phyloP scores from a whole-genome alignment of 2,888 invertebrate genomes.

The Diloba caeruleocephala region DNA sequence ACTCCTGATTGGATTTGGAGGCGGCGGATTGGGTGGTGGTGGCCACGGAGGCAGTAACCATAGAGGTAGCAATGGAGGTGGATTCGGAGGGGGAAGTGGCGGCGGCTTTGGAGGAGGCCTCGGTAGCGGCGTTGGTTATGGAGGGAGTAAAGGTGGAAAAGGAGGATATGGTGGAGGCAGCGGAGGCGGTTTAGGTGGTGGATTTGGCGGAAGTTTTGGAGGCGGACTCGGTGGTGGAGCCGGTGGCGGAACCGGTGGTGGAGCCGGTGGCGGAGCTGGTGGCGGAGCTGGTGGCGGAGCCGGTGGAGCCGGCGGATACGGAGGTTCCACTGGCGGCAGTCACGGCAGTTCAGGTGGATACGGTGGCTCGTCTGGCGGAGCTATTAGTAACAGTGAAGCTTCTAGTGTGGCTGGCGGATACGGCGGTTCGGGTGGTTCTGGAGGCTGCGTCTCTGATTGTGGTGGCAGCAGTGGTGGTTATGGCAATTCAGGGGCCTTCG shows the following conservation, averaged over 20 bases:
- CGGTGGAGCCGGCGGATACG: conserved; percentile 18
- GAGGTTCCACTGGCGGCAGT: conserved; percentile 9
- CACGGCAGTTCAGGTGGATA: conserved; percentile 40
- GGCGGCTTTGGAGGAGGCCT: conserved; percentile 47
- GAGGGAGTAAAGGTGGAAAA: conserved; percentile 22
- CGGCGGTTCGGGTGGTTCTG: conserved; percentile 14
- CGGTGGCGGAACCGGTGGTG: conserved; percentile 21
- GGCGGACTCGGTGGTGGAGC: conserved; percentile 22
- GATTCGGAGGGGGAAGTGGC: conserved; percentile 22
- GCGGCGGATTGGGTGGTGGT: conserved; percentile 54
- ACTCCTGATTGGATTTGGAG: conserved; percentile 58
- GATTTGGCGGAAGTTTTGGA: conserved; percentile 39
- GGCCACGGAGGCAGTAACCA: conserved; percentile 31
- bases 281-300: conserved; percentile 2
- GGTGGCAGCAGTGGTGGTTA: conserved; percentile 49
- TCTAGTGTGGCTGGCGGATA: conserved; percentile 8
- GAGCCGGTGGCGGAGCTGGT: conserved; percentile 14
- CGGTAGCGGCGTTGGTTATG: conserved; percentile 24
- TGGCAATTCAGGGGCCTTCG: conserved; percentile 61
- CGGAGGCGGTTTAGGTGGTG: conserved; percentile 40
- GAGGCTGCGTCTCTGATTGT: conserved; percentile 37
- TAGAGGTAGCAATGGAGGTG: conserved; percentile 17
- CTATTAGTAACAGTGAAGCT: not conserved
- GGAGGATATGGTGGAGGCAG: conserved; percentile 35
- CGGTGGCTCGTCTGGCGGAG: conserved; percentile 14